Conservation (phyloP, 2,797 vertebrate species). For the Epinephelus coioides region DNA sequence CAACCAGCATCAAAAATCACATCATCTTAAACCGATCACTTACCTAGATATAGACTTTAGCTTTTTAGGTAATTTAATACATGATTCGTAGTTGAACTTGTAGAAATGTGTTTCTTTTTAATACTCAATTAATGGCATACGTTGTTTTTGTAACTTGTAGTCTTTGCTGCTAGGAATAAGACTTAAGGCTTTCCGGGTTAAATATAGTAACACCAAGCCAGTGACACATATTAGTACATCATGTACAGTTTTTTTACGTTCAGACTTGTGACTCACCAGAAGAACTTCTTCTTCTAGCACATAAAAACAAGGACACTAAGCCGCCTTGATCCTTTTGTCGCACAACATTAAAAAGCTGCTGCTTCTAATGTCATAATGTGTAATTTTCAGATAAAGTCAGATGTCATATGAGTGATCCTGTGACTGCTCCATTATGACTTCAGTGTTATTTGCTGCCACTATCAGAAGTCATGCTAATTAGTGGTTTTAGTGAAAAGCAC, state of each 20-base stretch:
- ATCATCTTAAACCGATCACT: no score
- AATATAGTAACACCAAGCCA: neutral
- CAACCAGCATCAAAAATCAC: no score
- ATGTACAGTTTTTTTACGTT: neutral
- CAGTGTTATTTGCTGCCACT: slow-evolving; percentile 21
- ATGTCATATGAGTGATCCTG: slow-evolving; percentile 63
- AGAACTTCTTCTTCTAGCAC: neutral
- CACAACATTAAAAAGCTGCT: neutral
- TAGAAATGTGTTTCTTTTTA: neutral
- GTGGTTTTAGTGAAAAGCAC: slow-evolving; percentile 57
- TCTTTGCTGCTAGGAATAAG: neutral
- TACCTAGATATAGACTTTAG: no score
- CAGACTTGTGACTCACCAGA: neutral
- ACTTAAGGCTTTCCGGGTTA: neutral
- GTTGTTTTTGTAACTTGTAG: neutral
- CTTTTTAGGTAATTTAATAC: no score
- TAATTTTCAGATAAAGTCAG: slow-evolving; percentile 19
- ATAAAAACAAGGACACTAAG: neutral
- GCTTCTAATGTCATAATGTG: slow-evolving; percentile 23
- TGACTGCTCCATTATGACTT: slow-evolving; percentile 44
- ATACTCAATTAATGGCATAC: neutral
- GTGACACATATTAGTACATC: neutral
- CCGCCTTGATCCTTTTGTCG: neutral
- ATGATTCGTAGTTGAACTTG: no score
- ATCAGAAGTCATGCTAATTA: slow-evolving; percentile 59